Evolutionary conservation across 2,797 vertebrate genomes (phyloP).

Genomic region (Gila robusta): DNA sequence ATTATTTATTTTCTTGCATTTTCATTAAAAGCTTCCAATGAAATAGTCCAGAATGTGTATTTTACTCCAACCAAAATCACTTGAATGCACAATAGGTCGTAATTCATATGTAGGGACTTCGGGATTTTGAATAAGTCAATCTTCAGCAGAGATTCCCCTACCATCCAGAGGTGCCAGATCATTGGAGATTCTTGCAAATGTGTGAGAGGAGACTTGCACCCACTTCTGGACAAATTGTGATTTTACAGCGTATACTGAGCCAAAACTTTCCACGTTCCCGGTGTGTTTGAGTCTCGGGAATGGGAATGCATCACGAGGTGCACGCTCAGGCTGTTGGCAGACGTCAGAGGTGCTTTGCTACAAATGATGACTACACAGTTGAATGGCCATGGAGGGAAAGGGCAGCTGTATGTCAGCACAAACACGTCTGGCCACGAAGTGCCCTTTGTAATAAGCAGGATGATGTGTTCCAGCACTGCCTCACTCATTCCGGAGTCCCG

Average conservation of each 20-base stretch:
- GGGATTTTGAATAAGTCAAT: not conserved
- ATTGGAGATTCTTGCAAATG: not conserved
- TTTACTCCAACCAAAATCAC: not conserved
- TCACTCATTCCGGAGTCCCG: not conserved
- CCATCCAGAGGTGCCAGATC: not conserved
- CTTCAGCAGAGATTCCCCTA: not conserved
- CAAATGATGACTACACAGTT: not conserved
- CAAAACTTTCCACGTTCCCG: constrained; percentile 48
- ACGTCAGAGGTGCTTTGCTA: not conserved
- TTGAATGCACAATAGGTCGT: not conserved
- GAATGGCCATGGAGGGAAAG: not conserved
- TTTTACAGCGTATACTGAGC: not conserved
- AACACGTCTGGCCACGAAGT: constrained; percentile 10
- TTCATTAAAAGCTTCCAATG: not conserved
- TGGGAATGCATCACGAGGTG: constrained; percentile 38
- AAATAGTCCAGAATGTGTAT: not conserved
- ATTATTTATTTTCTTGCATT: not conserved
- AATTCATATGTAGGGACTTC: not conserved
- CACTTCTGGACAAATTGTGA: constrained; percentile 26
- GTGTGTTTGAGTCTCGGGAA: constrained; percentile 28
- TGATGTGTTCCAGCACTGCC: not conserved
- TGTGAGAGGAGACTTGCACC: constrained; percentile 8
- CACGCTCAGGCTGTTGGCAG: constrained; percentile 26
- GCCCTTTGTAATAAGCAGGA: not conserved
- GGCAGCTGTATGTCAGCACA: constrained; percentile 22